Conservation (phyloP, 1,140 invertebrate genomes). For the Mercenaria mercenaria region DNA sequence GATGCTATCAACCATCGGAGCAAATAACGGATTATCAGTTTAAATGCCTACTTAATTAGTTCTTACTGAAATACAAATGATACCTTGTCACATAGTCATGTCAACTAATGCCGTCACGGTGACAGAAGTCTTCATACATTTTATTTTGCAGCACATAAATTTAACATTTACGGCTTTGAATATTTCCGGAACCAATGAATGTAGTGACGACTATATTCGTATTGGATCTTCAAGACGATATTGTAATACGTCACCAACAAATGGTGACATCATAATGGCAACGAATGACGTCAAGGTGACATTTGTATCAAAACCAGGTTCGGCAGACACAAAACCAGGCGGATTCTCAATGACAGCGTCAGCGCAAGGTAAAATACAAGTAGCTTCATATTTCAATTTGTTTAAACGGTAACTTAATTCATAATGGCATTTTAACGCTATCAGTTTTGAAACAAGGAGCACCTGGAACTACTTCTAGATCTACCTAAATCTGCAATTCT, state of each 20-base stretch:
- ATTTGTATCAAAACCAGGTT: conserved; percentile 27
- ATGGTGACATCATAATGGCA: neutral
- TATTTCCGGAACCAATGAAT: neutral
- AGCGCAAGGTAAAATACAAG: neutral
- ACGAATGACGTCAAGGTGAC: neutral
- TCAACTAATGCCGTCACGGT: too few species aligned
- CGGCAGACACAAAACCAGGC: conserved; percentile 5
- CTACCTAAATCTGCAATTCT: too few species aligned
- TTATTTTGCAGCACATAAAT: neutral
- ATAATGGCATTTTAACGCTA: too few species aligned
- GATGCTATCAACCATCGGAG: too few species aligned
- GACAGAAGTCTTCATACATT: too few species aligned
- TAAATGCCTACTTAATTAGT: too few species aligned
- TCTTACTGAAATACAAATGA: too few species aligned
- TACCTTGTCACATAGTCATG: too few species aligned
- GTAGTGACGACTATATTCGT: neutral
- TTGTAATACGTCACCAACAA: neutral
- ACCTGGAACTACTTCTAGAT: neutral
- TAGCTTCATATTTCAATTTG: neutral
- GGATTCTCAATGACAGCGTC: conserved; percentile 24
- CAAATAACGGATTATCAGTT: too few species aligned
- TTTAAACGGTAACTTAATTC: neutral
- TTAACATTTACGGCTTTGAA: conserved; percentile 6
- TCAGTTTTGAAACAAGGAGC: neutral
- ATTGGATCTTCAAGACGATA: neutral